phyloP scores from a whole-genome alignment of 1,140 invertebrate species.

The Cydia amplana region DNA sequence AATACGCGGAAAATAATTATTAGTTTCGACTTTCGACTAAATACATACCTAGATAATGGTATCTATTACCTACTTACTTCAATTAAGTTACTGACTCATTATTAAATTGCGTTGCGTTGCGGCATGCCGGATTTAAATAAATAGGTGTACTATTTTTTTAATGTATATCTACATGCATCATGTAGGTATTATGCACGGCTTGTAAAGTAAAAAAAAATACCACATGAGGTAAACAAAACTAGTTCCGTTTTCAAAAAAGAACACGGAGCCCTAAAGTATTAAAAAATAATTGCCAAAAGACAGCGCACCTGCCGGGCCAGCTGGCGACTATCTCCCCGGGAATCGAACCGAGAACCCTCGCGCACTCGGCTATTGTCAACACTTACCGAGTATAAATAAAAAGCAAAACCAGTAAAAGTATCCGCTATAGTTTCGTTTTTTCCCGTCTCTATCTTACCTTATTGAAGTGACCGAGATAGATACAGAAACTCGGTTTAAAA shows the following conservation, averaged over 20 bases:
- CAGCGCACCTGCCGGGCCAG: constrained; percentile 66
- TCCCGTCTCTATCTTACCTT: not conserved
- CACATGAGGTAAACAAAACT: not conserved
- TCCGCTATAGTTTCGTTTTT: not conserved
- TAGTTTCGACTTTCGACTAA: not conserved
- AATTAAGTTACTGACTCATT: not conserved
- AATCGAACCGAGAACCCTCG: constrained; percentile 54
- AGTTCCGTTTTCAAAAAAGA: constrained; percentile 3
- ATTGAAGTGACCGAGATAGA: too few species aligned
- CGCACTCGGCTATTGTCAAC: not conserved
- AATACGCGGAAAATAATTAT: not conserved
- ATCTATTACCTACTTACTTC: too few species aligned
- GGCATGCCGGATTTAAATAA: not conserved
- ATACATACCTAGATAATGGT: not conserved
- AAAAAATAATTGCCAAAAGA: constrained; percentile 32
- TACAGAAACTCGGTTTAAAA: too few species aligned
- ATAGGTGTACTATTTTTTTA: too few species aligned
- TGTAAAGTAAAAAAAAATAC: not conserved
- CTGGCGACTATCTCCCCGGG: constrained; percentile 68
- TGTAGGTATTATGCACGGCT: too few species aligned
- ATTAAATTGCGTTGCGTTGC: not conserved
- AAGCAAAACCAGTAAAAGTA: not conserved
- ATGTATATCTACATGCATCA: too few species aligned
- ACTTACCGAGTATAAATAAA: not conserved
- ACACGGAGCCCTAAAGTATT: constrained; percentile 10